Evolutionary conservation across 1,140 invertebrate genomes (phyloP).

Genomic region (Drosophila burlai): DNA sequence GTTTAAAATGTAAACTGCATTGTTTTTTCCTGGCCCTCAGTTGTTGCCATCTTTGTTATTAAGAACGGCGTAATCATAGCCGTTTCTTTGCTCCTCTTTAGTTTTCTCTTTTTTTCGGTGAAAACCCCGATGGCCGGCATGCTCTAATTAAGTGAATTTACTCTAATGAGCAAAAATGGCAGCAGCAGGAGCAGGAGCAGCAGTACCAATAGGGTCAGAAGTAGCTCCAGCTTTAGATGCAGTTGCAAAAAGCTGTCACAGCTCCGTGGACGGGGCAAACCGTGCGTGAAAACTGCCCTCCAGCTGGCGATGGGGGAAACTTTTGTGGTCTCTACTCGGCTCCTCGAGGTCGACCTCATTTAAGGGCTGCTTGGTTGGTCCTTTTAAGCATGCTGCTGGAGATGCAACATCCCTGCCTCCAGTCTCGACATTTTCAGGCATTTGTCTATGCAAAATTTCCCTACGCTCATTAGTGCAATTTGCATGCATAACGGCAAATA

Average conservation of each 20-base stretch:
- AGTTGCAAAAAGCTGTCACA: constrained; percentile 57
- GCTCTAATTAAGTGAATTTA: constrained; percentile 82
- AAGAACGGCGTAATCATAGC: constrained; percentile 75
- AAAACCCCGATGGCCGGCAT: constrained; percentile 49
- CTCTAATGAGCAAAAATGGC: constrained; percentile 80
- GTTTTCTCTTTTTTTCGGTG: constrained; percentile 10
- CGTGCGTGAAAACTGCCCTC: constrained; percentile 76
- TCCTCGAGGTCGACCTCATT: constrained; percentile 46
- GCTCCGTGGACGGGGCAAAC: constrained; percentile 51
- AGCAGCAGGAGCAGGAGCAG: constrained; percentile 10
- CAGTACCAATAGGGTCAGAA: constrained; percentile 3
- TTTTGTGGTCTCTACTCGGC: constrained; percentile 38
- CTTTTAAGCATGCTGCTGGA: constrained; percentile 32
- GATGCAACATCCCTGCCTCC: constrained; percentile 3
- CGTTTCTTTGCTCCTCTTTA: constrained; percentile 16
- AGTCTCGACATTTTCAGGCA: constrained; percentile 32
- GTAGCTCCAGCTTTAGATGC: constrained; percentile 32
- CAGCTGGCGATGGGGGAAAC: constrained; percentile 27
- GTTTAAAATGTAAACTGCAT: constrained; percentile 62
- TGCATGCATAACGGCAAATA: constrained; percentile 80
- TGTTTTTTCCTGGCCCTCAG: constrained; percentile 40
- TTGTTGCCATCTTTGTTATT: constrained; percentile 71
- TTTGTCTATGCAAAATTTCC: constrained; percentile 80
- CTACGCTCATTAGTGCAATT: constrained; percentile 78
- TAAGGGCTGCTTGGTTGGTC: constrained; percentile 21